Conservation (phyloP, 2,113 vertebrate genomes). For the Struthidea cinerea region DNA sequence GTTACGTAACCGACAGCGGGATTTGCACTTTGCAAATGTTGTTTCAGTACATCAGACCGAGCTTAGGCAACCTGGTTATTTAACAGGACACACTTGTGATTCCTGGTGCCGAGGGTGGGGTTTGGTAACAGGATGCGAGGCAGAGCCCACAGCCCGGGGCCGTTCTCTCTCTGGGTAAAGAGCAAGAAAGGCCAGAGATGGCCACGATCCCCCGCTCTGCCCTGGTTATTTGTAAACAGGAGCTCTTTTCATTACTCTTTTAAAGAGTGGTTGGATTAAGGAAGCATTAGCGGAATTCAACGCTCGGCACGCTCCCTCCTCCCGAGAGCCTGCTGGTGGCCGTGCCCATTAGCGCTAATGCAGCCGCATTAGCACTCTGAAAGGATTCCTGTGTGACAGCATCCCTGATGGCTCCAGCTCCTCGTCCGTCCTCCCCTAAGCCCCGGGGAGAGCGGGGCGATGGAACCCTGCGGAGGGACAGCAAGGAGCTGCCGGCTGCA, state of each 20-base stretch:
- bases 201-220: background rate
- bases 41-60: background rate
- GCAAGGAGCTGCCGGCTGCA: background rate
- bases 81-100: background rate
- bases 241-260: background rate
- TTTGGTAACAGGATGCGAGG: rapidly evolving
- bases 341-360: slow-evolving; percentile 29
- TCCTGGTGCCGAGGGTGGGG: background rate
- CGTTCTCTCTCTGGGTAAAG: background rate
- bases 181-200: background rate
- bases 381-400: background rate
- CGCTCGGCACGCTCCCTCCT: background rate
- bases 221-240: background rate
- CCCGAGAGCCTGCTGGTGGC: background rate
- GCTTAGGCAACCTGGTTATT: background rate
- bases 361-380: background rate
- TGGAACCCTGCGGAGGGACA: background rate
- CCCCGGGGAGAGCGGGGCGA: rapidly evolving
- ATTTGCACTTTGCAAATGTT: slow-evolving; percentile 41
- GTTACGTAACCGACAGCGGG: slow-evolving; percentile 32
- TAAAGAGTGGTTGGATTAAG: slow-evolving; percentile 13
- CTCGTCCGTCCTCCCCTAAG: background rate
- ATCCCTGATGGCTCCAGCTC: background rate
- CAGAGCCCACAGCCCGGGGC: background rate
- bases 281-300: background rate